Percentiles rank a stretch among this genome's conserved stretches.
Evolutionary conservation across 2,113 vertebrate genomes (phyloP).

Genomic region (Rutilus rutilus): DNA sequence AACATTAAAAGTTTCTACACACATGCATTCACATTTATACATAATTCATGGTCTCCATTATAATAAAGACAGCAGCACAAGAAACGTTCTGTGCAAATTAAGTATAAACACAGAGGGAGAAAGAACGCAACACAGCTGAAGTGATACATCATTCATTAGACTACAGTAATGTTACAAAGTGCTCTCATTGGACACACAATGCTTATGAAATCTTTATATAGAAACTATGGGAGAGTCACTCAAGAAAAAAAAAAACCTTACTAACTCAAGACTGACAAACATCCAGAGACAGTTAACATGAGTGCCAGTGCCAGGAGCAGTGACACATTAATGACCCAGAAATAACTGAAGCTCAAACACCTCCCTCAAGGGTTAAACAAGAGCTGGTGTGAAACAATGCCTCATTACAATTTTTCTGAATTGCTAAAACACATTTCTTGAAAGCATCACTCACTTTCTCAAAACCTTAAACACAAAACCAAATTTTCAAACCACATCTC

Average conservation of each 20-base stretch:
- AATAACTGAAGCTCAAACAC: slow-evolving; percentile 5
- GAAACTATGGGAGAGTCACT: neutral
- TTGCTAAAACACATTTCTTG: too few species aligned
- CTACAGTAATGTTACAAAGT: neutral
- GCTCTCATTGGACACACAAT: neutral
- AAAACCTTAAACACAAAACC: too few species aligned
- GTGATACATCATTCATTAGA: neutral
- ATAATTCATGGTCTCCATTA: neutral
- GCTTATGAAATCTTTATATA: neutral
- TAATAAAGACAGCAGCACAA: neutral
- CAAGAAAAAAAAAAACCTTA: neutral
- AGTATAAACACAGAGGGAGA: neutral
- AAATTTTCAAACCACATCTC: too few species aligned
- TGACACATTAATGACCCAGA: slow-evolving; percentile 9
- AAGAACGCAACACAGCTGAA: neutral
- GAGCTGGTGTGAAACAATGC: neutral
- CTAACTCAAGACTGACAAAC: neutral
- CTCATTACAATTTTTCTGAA: neutral
- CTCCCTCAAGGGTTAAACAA: slow-evolving; percentile 14
- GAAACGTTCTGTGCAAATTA: neutral
- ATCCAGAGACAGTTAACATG: slow-evolving; percentile 17
- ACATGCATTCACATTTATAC: neutral
- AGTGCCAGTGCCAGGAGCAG: slow-evolving; percentile 5
- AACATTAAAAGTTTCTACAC: neutral
- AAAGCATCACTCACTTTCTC: too few species aligned